A percentile compares a stretch with the other conserved stretches of the same genome.
Conservation (phyloP, 2,797 vertebrate species). For the Pantherophis vulpinus region DNA sequence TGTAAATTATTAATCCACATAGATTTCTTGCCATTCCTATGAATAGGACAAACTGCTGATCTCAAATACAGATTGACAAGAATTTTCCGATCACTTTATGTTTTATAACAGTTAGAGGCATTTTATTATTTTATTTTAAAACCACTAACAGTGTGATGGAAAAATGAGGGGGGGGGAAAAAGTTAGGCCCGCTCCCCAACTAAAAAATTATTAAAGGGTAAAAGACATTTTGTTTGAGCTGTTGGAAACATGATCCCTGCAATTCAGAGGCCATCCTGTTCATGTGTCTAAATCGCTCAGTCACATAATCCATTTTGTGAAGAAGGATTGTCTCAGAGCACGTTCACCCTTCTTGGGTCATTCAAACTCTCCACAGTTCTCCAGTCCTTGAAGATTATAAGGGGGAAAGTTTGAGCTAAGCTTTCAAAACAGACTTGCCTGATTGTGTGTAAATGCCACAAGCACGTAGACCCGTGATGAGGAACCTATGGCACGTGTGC, state of each 20-base stretch:
- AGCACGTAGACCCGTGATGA: too few relatives aligned
- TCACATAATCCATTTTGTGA: background rate
- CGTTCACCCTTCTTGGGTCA: too few relatives aligned
- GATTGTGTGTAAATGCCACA: too few relatives aligned
- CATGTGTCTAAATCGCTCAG: background rate
- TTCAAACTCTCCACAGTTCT: too few relatives aligned
- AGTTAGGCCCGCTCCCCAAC: background rate
- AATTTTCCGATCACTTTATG: background rate
- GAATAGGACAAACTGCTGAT: constrained; percentile 55
- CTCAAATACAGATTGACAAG: constrained; percentile 30
- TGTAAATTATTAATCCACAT: constrained; percentile 55
- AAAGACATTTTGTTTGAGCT: background rate
- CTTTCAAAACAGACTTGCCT: too few relatives aligned
- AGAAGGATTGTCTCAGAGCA: too few relatives aligned
- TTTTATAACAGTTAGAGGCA: background rate
- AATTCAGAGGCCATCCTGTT: background rate
- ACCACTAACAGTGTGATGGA: background rate
- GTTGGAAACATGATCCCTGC: background rate
- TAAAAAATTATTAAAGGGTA: background rate
- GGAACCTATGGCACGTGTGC: too few relatives aligned
- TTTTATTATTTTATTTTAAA: accelerated
- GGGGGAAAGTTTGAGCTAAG: too few relatives aligned
- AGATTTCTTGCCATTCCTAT: constrained; percentile 38
- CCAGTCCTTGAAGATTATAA: too few relatives aligned
- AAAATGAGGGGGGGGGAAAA: background rate